These are phyloP conservation scores for Alentia gelatinosa DNA, from an alignment of 2,888 invertebrate genomes.

Conservation along the genomic window DNA sequence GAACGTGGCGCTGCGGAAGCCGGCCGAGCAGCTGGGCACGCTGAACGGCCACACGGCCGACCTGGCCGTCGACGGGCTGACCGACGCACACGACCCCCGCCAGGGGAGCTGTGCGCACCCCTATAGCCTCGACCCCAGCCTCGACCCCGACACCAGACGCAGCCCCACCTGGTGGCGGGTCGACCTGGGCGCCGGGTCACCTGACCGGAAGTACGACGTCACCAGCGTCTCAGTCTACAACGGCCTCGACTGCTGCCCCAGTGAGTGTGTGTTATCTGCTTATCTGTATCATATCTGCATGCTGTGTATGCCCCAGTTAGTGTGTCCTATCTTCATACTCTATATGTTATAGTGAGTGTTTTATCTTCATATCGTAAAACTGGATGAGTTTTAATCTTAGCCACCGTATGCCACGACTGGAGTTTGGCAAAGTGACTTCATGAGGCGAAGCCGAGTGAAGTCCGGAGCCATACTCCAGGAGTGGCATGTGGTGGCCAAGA, in stretches of 20 bases:
- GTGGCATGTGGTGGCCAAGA: too few relatives aligned
- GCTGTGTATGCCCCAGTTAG: too few relatives aligned
- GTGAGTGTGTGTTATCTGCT: too few relatives aligned
- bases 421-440: too few relatives aligned
- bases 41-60: background rate
- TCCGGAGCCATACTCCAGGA: too few relatives aligned
- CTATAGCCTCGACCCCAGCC: background rate
- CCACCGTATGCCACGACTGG: too few relatives aligned
- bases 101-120: background rate
- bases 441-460: too few relatives aligned
- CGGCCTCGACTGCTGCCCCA: background rate
- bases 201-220: background rate
- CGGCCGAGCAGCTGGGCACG: background rate
- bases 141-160: background rate
- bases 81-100: background rate
- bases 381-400: too few relatives aligned
- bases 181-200: background rate
- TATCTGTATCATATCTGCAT: too few relatives aligned
- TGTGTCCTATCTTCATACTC: too few relatives aligned
- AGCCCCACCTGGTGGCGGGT: background rate
- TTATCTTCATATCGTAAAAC: too few relatives aligned
- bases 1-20: background rate
- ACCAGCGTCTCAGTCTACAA: background rate
- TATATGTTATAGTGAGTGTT: too few relatives aligned
- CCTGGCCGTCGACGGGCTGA: background rate